A percentile compares a stretch with the other conserved stretches of the same genome.
Conservation (phyloP, 2,888 invertebrate species). For the Spodoptera littoralis region DNA sequence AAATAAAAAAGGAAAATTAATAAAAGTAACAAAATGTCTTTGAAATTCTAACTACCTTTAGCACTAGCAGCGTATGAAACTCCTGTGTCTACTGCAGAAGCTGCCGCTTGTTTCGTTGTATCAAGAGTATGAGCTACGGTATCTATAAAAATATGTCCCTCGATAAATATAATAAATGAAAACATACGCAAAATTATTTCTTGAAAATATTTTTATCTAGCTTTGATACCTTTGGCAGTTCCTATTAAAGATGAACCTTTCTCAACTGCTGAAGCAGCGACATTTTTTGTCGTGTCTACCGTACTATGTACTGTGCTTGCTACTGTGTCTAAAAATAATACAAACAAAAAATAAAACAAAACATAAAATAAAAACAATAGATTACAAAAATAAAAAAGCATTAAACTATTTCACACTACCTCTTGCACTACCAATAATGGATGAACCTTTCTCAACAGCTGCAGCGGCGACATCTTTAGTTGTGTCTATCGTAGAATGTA, state of each 20-base stretch:
- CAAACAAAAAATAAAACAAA: neutral
- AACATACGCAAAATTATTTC: too few relatives aligned
- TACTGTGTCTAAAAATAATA: slow-evolving; percentile 64
- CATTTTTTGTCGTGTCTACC: slow-evolving; percentile 70
- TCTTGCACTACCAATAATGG: slow-evolving; percentile 68
- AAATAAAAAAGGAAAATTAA: slow-evolving; percentile 1
- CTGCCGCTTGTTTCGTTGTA: slow-evolving; percentile 54
- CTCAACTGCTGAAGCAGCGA: slow-evolving; percentile 67
- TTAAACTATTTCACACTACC: slow-evolving; percentile 46
- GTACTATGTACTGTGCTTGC: slow-evolving; percentile 63
- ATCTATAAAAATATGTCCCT: slow-evolving; percentile 59
- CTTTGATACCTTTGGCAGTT: slow-evolving; percentile 59
- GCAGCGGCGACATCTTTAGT: slow-evolving; percentile 68
- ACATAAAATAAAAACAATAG: slow-evolving; percentile 1
- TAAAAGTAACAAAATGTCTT: neutral
- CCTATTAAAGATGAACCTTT: slow-evolving; percentile 67
- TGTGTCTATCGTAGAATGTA: slow-evolving; percentile 67
- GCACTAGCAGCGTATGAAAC: slow-evolving; percentile 66
- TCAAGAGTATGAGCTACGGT: slow-evolving; percentile 67
- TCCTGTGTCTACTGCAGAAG: slow-evolving; percentile 68
- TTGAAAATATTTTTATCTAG: too few relatives aligned
- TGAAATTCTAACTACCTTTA: slow-evolving; percentile 61
- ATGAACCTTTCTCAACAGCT: slow-evolving; percentile 69
- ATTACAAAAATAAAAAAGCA: neutral
- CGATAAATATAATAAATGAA: too few relatives aligned